These are phyloP conservation scores for Aldabrachelys gigantea DNA, from an alignment of 2,113 vertebrate species.

Conservation along the genomic window DNA sequence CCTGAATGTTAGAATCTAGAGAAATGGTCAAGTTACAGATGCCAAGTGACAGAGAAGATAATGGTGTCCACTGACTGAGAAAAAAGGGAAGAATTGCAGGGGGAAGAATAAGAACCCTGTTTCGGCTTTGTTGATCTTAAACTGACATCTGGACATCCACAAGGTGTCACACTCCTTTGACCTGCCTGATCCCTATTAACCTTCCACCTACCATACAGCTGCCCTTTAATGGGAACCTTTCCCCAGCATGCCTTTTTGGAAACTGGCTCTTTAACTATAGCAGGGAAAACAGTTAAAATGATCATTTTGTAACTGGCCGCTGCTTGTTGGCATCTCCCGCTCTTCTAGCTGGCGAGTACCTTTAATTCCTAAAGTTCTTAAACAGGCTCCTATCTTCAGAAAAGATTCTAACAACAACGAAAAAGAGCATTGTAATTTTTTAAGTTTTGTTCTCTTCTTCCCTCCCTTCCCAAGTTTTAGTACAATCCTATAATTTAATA, in stretches of 20 bases:
- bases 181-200: too few relatives aligned
- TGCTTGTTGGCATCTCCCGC: neutral
- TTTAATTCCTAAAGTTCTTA: neutral
- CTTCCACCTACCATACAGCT: too few relatives aligned
- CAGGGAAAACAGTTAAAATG: neutral
- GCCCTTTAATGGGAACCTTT: too few relatives aligned
- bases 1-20: neutral
- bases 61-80: neutral
- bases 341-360: neutral
- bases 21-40: neutral
- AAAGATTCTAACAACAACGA: neutral
- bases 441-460: neutral
- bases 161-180: too few relatives aligned
- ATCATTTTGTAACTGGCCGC: neutral
- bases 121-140: too few relatives aligned
- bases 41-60: neutral
- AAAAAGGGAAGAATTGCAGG: too few relatives aligned
- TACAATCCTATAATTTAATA: neutral
- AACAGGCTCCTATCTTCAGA: neutral
- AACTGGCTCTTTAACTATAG: too few relatives aligned
- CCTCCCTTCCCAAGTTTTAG: neutral
- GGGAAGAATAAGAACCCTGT: too few relatives aligned
- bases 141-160: too few relatives aligned
- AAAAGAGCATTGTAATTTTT: neutral
- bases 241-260: too few relatives aligned